Conservation (phyloP, 2,888 invertebrate species). For the Rapana venosa region DNA sequence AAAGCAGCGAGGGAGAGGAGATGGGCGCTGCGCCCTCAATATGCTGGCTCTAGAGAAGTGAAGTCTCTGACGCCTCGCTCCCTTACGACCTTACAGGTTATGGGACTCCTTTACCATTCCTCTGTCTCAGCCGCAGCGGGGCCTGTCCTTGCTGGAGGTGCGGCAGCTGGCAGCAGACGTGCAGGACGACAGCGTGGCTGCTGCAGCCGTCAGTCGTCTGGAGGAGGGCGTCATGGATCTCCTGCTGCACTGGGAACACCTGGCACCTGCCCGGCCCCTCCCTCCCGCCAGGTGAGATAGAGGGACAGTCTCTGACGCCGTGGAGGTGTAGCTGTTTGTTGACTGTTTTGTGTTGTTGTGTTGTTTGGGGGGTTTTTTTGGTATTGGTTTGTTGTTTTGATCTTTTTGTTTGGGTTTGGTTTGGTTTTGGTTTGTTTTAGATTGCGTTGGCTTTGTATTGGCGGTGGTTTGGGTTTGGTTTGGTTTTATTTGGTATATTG, state of each 20-base stretch:
- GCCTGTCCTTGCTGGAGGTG: slow-evolving; percentile 27
- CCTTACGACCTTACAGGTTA: no score
- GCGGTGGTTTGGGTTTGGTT: no score
- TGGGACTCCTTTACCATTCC: no score
- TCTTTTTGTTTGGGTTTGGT: neutral
- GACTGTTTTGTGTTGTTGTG: no score
- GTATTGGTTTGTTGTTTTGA: no score
- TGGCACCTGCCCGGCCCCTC: neutral
- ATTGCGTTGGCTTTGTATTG: no score
- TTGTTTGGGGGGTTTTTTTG: neutral
- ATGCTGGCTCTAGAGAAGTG: no score
- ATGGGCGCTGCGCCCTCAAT: no score
- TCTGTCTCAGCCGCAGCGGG: slow-evolving; percentile 31
- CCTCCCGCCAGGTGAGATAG: neutral
- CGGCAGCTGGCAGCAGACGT: slow-evolving; percentile 82
- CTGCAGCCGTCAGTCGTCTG: slow-evolving; percentile 81
- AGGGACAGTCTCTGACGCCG: neutral
- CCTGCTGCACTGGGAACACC: slow-evolving; percentile 29
- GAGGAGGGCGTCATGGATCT: slow-evolving; percentile 38
- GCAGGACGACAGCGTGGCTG: slow-evolving; percentile 92
- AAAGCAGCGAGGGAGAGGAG: no score
- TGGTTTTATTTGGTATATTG: no score
- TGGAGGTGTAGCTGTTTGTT: neutral
- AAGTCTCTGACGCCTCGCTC: no score
- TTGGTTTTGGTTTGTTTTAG: no score